These are phyloP conservation scores for Furcula furcula DNA, from an alignment of 2,888 invertebrate genomes.

Conservation along the genomic window DNA sequence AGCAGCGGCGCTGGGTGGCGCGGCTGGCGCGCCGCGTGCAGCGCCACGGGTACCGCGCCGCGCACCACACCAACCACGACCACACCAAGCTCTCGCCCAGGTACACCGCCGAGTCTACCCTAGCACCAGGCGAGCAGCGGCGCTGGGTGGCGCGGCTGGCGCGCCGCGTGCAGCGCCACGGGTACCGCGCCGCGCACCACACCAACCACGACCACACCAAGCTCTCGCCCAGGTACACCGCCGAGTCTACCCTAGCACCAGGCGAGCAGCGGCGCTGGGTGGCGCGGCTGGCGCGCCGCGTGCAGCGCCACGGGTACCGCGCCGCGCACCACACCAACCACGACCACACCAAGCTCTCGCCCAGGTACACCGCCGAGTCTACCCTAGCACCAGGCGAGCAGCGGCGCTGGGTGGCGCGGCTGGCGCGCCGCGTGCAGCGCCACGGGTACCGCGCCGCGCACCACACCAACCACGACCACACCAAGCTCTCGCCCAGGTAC, in stretches of 20 bases:
- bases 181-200: slow-evolving; percentile 94
- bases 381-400: slow-evolving; percentile 88
- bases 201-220: slow-evolving; percentile 63
- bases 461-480: slow-evolving; percentile 87
- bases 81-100: slow-evolving; percentile 60
- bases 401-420: slow-evolving; percentile 94
- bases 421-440: slow-evolving; percentile 95
- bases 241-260: background rate
- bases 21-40: slow-evolving; percentile 95
- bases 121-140: slow-evolving; percentile 89
- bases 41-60: slow-evolving; percentile 97
- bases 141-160: slow-evolving; percentile 95
- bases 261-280: too few species aligned
- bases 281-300: too few species aligned
- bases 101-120: slow-evolving; percentile 69
- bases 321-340: too few species aligned
- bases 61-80: slow-evolving; percentile 81
- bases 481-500: slow-evolving; percentile 70
- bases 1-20: slow-evolving; percentile 96
- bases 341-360: too few species aligned
- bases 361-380: too few species aligned
- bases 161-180: slow-evolving; percentile 95
- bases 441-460: slow-evolving; percentile 92
- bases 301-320: too few species aligned
- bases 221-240: slow-evolving; percentile 48